phyloP scores from a whole-genome alignment of 2,888 invertebrate species.

The Drosophila quinaria region DNA sequence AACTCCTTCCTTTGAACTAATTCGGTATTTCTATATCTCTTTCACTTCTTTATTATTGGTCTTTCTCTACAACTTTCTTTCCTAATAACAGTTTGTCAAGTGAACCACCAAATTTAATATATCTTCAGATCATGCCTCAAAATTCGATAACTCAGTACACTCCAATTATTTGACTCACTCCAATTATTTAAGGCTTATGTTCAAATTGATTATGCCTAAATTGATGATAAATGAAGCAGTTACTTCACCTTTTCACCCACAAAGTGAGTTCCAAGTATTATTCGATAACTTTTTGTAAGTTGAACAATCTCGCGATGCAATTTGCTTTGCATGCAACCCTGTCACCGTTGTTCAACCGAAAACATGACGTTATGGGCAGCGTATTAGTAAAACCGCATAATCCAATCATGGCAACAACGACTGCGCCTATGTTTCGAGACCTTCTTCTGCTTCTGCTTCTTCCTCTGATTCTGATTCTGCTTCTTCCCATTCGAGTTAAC shows the following conservation, averaged over 20 bases:
- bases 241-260: no score
- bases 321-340: constrained; percentile 7
- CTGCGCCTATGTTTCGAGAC: constrained; percentile 59
- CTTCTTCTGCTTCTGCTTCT: constrained; percentile 22
- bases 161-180: no score
- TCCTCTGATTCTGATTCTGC: constrained; percentile 1
- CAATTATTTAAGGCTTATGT: no score
- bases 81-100: no score
- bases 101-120: no score
- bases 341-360: constrained; percentile 17
- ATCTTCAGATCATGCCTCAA: no score
- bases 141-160: no score
- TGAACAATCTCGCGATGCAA: background rate
- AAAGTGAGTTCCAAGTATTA: background rate
- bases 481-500: constrained; percentile 17
- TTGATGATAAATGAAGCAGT: background rate
- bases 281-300: constrained; percentile 15
- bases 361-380: constrained; percentile 57
- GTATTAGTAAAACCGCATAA: constrained; percentile 59
- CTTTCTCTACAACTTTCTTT: no score
- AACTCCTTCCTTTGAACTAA: no score
- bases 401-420: constrained; percentile 57
- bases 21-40: no score
- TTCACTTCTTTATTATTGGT: no score
- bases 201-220: background rate